Conservation (phyloP, 2,888 invertebrate species). For the Nemoura dubitans region DNA sequence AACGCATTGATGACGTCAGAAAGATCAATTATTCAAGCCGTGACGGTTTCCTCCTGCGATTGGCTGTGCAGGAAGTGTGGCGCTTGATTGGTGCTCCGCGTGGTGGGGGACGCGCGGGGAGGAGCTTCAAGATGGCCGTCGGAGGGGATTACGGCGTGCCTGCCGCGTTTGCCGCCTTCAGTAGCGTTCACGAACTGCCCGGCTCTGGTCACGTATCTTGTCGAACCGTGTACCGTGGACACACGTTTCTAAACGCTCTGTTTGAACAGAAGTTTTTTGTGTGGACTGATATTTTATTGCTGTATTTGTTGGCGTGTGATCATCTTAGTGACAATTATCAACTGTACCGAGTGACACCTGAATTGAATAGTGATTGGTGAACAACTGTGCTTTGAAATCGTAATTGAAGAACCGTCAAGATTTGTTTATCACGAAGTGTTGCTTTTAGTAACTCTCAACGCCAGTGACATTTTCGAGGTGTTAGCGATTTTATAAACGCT, state of each 20-base stretch:
- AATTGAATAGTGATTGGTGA: neutral
- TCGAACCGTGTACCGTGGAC: neutral
- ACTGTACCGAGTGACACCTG: neutral
- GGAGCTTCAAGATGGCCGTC: conserved; percentile 49
- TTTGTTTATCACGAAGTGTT: neutral
- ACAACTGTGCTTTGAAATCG: neutral
- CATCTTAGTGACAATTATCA: neutral
- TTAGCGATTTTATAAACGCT: neutral
- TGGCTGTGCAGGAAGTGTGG: conserved; percentile 40
- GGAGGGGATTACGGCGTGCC: conserved; percentile 30
- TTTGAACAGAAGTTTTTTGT: neutral
- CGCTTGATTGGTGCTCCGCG: conserved; percentile 32
- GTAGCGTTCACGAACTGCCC: conserved; percentile 19
- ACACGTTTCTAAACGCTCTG: neutral
- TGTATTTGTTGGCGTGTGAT: neutral
- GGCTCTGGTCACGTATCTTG: conserved; percentile 26
- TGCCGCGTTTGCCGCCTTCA: conserved; percentile 20
- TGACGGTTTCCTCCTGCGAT: conserved; percentile 38
- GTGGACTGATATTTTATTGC: neutral
- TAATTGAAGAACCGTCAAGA: neutral
- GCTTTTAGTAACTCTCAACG: neutral
- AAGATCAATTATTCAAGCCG: conserved; percentile 46
- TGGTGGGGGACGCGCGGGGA: conserved; percentile 27
- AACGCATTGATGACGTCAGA: conserved; percentile 48
- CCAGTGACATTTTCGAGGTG: neutral